A percentile compares a stretch with the other conserved stretches of the same genome.
phyloP scores from a whole-genome alignment of 2,888 invertebrate species.

The Cheilosia impressa region DNA sequence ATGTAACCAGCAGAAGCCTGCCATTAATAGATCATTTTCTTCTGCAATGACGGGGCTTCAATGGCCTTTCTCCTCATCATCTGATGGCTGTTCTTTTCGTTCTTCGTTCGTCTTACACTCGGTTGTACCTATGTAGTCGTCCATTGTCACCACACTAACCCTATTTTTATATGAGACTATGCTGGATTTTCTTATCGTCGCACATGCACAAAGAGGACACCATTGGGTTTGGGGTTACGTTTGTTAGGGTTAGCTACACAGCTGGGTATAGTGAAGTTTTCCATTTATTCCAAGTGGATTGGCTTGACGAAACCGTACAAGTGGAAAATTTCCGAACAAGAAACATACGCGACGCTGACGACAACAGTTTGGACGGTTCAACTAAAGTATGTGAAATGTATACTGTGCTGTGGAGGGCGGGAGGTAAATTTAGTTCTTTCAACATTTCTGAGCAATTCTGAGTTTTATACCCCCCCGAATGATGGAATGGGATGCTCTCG shows the following conservation, averaged over 20 bases:
- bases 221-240: neutral
- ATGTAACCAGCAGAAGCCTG: neutral
- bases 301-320: slow-evolving; percentile 73
- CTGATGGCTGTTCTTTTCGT: neutral
- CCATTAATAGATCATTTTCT: slow-evolving; percentile 33
- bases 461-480: neutral
- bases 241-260: neutral
- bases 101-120: neutral
- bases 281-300: slow-evolving; percentile 73
- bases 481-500: slow-evolving; percentile 20
- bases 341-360: slow-evolving; percentile 45
- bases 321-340: slow-evolving; percentile 70
- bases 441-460: slow-evolving; percentile 19
- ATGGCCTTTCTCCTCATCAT: slow-evolving; percentile 9
- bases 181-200: slow-evolving; percentile 45
- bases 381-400: slow-evolving; percentile 49
- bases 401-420: slow-evolving; percentile 2
- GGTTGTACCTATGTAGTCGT: neutral
- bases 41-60: slow-evolving; percentile 12
- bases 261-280: slow-evolving; percentile 30
- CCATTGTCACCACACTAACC: slow-evolving; percentile 35
- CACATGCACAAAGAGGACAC: slow-evolving; percentile 19
- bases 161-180: slow-evolving; percentile 38
- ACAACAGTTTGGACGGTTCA: slow-evolving; percentile 41
- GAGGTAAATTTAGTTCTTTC: slow-evolving; percentile 58